A percentile compares a stretch with the other conserved stretches of the same genome.
Evolutionary conservation across 2,888 invertebrate species (phyloP).

Genomic region (Hoplodrina ambigua): DNA sequence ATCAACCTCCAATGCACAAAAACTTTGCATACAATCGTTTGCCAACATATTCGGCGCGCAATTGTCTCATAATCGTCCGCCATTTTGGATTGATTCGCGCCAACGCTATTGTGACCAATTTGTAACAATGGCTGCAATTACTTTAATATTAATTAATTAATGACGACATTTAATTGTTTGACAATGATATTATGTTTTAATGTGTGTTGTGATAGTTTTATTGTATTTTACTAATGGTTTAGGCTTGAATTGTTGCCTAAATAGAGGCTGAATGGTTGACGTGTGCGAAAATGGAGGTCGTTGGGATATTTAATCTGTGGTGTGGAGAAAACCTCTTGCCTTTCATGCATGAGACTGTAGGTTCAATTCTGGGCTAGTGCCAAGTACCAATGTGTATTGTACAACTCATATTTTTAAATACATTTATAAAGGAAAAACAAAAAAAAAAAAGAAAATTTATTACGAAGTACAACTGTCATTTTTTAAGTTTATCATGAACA

Average conservation of each 20-base stretch:
- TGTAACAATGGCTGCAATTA: slow-evolving; percentile 80
- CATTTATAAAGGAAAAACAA: too few species aligned
- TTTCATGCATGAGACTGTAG: too few species aligned
- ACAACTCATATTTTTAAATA: too few species aligned
- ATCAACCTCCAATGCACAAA: slow-evolving; percentile 68
- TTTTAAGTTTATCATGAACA: too few species aligned
- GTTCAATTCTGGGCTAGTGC: too few species aligned
- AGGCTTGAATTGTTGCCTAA: neutral
- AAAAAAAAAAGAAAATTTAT: too few species aligned
- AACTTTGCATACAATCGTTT: slow-evolving; percentile 80
- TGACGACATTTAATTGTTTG: slow-evolving; percentile 66
- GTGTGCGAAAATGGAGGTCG: slow-evolving; percentile 1
- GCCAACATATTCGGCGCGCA: slow-evolving; percentile 71
- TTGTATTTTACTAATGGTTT: slow-evolving; percentile 27
- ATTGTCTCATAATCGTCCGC: slow-evolving; percentile 81
- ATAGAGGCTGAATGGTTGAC: neutral
- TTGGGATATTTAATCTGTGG: too few species aligned
- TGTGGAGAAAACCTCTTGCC: too few species aligned
- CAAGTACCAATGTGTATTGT: too few species aligned
- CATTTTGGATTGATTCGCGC: slow-evolving; percentile 79
- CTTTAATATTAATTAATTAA: slow-evolving; percentile 74
- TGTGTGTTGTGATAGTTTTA: slow-evolving; percentile 39
- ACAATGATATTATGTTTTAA: slow-evolving; percentile 37
- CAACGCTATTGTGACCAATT: slow-evolving; percentile 74
- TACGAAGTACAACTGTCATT: too few species aligned